A percentile compares a stretch with the other conserved stretches of the same genome.
These are phyloP conservation scores for Choloepus hoffmanni DNA, from an alignment of 2,113 vertebrate species.

Conservation along the genomic window DNA sequence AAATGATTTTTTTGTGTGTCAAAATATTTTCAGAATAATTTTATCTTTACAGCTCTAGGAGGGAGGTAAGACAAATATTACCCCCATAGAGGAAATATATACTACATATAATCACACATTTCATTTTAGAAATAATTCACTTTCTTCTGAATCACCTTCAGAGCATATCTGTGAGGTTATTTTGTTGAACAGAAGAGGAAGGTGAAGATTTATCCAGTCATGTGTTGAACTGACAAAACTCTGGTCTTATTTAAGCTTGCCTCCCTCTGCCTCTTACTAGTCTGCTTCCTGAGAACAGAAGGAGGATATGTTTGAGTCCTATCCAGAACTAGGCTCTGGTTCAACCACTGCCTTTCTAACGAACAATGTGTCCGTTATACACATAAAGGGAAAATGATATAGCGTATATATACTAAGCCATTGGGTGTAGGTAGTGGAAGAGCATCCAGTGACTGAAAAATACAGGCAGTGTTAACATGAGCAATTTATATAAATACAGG, in stretches of 20 bases:
- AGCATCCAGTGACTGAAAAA: not conserved
- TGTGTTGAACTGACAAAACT: not conserved
- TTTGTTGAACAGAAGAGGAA: not conserved
- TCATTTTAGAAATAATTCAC: conserved; percentile 20
- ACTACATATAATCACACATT: not conserved
- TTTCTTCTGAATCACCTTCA: not conserved
- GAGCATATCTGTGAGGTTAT: not conserved
- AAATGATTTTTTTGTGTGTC: not conserved
- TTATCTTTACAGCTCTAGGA: not conserved
- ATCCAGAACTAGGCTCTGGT: not conserved
- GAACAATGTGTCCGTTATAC: not conserved
- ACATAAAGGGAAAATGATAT: not conserved
- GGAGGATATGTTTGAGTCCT: not conserved
- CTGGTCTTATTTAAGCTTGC: not conserved
- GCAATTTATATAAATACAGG: not conserved
- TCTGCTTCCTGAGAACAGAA: not conserved
- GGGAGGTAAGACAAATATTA: not conserved
- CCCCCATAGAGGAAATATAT: not conserved
- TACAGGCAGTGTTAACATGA: not conserved
- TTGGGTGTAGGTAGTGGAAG: not conserved
- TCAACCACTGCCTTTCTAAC: not conserved
- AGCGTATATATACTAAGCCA: not conserved
- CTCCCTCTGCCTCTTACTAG: not conserved
- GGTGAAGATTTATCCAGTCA: not conserved
- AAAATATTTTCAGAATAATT: not conserved